Percentiles rank a stretch among this genome's conserved stretches.
Evolutionary conservation across 1,140 invertebrate genomes (phyloP).

Genomic region (Drosophila tristis): DNA sequence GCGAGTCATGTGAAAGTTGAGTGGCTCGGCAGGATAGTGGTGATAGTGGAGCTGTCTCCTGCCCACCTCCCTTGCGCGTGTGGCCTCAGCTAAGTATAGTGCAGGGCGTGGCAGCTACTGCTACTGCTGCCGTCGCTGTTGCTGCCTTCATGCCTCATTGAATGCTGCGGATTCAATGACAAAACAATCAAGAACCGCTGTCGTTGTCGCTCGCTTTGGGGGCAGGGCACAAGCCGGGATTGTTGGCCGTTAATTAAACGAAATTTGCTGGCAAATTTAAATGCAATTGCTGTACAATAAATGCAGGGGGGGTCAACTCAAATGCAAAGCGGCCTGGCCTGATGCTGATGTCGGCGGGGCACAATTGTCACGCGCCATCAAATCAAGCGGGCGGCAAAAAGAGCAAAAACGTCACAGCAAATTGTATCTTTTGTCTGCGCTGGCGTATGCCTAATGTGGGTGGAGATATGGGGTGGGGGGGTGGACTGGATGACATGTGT

Average conservation of each 20-base stretch:
- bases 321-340: too few species aligned
- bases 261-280: conserved; percentile 79
- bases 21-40: background rate
- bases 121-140: too few species aligned
- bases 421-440: conserved; percentile 40
- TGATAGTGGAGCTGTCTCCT: conserved; percentile 26
- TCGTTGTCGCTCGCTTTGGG: conserved; percentile 10
- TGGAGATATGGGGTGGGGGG: background rate
- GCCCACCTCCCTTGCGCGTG: conserved; percentile 25
- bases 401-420: conserved; percentile 27
- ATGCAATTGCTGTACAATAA: conserved; percentile 80
- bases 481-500: conserved; percentile 43
- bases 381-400: conserved; percentile 59
- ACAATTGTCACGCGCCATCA: conserved; percentile 82
- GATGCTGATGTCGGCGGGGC: background rate
- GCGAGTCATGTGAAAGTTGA: conserved; percentile 32
- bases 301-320: conserved; percentile 4
- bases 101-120: conserved; percentile 29
- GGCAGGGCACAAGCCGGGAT: conserved; percentile 43
- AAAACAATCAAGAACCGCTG: conserved; percentile 49
- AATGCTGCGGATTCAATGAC: conserved; percentile 53
- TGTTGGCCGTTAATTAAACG: conserved; percentile 71
- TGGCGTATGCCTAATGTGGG: conserved; percentile 66
- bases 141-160: conserved; percentile 63
- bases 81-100: conserved; percentile 1